These are phyloP conservation scores for Sphaeramia orbicularis DNA, from an alignment of 2,797 vertebrate genomes.

Conservation along the genomic window DNA sequence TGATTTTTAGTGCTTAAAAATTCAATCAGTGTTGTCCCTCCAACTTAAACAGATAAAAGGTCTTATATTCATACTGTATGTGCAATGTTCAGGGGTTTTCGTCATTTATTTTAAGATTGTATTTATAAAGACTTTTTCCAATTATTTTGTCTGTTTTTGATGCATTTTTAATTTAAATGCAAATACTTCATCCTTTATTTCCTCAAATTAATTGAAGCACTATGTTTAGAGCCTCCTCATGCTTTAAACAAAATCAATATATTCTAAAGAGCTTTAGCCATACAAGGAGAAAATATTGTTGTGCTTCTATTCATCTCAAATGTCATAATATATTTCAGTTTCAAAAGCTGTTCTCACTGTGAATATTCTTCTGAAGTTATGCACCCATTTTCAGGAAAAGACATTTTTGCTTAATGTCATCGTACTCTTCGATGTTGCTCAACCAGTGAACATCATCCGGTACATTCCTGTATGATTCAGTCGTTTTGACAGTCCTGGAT, in stretches of 20 bases:
- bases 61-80: no score
- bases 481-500: constrained; percentile 11
- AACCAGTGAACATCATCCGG: not conserved
- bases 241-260: not conserved
- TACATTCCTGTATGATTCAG: constrained; percentile 23
- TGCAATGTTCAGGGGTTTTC: no score
- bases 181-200: no score
- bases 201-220: not conserved
- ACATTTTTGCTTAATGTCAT: not conserved
- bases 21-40: no score
- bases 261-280: not conserved
- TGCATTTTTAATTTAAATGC: not conserved
- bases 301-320: not conserved
- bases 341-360: not conserved
- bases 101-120: no score
- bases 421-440: constrained; percentile 5
- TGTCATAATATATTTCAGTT: constrained; percentile 8
- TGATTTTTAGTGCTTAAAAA: no score
- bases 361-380: not conserved
- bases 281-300: not conserved
- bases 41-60: no score
- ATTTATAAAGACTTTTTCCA: not conserved
- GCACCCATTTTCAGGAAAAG: not conserved
- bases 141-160: not conserved
- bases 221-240: not conserved